Evolutionary conservation across 53 echinoderm and acorn worm genomes (phyloP).

Genomic region (Paracentrotus lividus): DNA sequence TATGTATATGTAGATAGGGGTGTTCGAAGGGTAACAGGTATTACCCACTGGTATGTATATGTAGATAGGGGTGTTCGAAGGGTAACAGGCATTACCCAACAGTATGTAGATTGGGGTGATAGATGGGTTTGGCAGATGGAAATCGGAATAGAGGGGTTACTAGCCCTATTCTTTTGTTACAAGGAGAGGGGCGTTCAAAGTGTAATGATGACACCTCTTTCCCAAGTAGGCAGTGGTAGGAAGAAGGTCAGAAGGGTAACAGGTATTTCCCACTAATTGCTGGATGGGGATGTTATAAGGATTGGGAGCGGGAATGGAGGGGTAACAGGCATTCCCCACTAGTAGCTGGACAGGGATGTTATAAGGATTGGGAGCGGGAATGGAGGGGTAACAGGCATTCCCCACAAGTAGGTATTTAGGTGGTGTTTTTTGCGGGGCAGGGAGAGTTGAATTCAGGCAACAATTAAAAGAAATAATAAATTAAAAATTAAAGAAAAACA

Average conservation of each 20-base stretch:
- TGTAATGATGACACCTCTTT: no score
- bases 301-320: constrained; percentile 81
- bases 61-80: background rate
- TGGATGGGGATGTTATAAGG: constrained; percentile 72
- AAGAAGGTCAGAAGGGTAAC: background rate
- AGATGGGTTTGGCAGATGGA: no score
- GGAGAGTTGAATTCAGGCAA: background rate
- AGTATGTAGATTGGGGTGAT: no score
- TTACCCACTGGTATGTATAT: background rate
- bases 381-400: background rate
- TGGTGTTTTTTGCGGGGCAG: background rate
- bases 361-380: background rate
- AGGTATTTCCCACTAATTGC: background rate
- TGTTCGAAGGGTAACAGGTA: background rate
- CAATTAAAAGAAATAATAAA: no score
- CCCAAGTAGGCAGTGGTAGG: background rate
- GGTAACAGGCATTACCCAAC: background rate
- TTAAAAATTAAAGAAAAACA: no score
- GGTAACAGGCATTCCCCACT: constrained; percentile 88
- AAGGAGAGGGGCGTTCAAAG: background rate
- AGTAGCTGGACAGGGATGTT: constrained; percentile 63
- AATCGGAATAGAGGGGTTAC: background rate
- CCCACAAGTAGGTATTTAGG: background rate
- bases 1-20: background rate
- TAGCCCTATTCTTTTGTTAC: background rate